Evolutionary conservation across 2,113 vertebrate species (phyloP).

Genomic region (Megatriorchis doriae): DNA sequence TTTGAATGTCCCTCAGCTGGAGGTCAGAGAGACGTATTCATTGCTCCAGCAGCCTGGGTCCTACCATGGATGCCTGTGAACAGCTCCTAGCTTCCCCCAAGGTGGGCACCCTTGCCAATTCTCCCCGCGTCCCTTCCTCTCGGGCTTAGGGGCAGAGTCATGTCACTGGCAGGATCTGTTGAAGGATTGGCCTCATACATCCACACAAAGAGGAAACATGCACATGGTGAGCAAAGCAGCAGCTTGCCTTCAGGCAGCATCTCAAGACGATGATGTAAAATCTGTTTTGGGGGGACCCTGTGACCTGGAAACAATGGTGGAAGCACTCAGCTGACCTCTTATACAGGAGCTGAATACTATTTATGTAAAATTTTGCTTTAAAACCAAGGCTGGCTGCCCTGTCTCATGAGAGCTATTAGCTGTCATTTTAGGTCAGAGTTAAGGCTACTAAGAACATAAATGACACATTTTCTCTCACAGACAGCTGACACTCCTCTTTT

Average conservation of each 20-base stretch:
- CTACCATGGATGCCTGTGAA: neutral
- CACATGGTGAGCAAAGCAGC: neutral
- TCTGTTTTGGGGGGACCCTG: neutral
- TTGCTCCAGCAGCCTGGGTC: neutral
- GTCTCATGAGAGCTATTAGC: neutral
- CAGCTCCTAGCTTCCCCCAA: neutral
- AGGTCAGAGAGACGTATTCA: neutral
- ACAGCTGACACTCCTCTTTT: neutral
- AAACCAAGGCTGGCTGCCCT: neutral
- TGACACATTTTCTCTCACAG: neutral
- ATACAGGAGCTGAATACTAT: neutral
- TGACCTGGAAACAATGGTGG: neutral
- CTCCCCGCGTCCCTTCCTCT: neutral
- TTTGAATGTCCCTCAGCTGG: neutral
- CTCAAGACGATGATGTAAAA: neutral
- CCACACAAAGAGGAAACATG: neutral
- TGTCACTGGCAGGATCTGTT: accelerated
- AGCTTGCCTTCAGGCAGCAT: neutral
- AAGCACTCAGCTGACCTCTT: neutral
- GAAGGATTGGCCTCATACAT: neutral
- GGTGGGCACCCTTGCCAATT: neutral
- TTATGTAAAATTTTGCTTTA: neutral
- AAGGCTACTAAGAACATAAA: neutral
- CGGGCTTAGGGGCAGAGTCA: neutral
- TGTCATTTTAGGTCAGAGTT: neutral